phyloP scores from a whole-genome alignment of 2,797 vertebrate genomes.

The Sebastes melanostomus region DNA sequence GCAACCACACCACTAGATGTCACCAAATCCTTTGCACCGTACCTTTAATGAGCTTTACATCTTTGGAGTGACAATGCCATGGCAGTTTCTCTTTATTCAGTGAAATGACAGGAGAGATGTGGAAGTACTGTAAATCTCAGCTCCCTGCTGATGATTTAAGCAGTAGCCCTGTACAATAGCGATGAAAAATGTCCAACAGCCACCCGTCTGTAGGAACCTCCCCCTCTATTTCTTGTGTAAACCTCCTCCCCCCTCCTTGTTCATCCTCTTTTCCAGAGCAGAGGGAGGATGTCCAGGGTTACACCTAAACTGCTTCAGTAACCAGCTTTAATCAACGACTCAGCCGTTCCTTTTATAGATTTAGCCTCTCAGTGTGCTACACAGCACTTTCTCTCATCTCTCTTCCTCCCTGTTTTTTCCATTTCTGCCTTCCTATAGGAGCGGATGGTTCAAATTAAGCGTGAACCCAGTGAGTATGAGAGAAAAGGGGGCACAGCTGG shows the following conservation, averaged over 20 bases:
- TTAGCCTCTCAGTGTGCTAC: slow-evolving; percentile 56
- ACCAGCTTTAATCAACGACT: slow-evolving; percentile 66
- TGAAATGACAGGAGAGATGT: slow-evolving; percentile 13
- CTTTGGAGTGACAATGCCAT: not conserved
- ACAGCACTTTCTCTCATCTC: slow-evolving; percentile 56
- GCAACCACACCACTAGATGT: too few relatives aligned
- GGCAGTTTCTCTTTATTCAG: not conserved
- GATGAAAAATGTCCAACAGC: slow-evolving; percentile 60
- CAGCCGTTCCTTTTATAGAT: slow-evolving; percentile 75
- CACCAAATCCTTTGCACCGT: too few relatives aligned
- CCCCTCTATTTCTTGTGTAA: not conserved
- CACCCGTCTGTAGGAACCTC: slow-evolving; percentile 34
- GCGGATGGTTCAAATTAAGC: slow-evolving; percentile 40
- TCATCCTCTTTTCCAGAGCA: slow-evolving; percentile 4
- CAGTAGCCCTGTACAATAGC: slow-evolving; percentile 21
- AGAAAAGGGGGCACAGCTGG: slow-evolving; percentile 49
- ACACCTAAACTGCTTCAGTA: slow-evolving; percentile 63
- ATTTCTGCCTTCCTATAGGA: slow-evolving; percentile 10
- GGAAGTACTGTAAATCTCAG: not conserved
- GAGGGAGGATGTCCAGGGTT: slow-evolving; percentile 45
- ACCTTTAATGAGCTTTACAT: not conserved
- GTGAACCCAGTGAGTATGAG: not conserved
- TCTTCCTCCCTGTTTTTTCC: not conserved
- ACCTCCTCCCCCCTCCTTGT: not conserved
- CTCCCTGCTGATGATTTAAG: not conserved